Base-by-base conservation (phyloP, 2,797 vertebrate species). In the Rousettus madagascariensis region DNA sequence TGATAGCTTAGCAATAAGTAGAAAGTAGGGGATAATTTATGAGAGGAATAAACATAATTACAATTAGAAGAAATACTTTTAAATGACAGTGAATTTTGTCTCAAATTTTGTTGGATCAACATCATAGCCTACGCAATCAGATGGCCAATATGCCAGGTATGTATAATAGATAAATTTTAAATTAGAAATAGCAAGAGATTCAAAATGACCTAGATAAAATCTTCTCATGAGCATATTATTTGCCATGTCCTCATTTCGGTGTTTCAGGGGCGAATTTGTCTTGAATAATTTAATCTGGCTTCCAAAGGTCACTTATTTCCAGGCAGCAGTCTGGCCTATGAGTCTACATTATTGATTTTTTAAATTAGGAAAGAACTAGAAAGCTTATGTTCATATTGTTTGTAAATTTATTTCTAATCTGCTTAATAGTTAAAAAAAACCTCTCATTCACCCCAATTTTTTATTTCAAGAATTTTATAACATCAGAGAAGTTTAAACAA, bases 141-240 rank as follows among this genome's bases (percentile, higher is more conserved):
- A 65, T 41, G 88, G 55, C 36, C 57, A 85, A 53, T 78, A 77
- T 80, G 3, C 30, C 3, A 59, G 16, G 1, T 26, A 33, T 43
- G 16, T 71, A 24, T 77, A 82, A 49, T 22, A 74, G 46, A 75
- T 82, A 66, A 17, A 72, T 28, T 92, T 93, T 95, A 91, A 91
- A 38, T 61, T 79, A 83, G 51, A 80, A 82, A 51, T 66, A 80
- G 13, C 19, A 71, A 61, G 68, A 84, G 17, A 66, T 77, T 82
- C 33, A 30, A 65, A 80, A 68, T 74, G 51, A 95, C 68, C 72
- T 51, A 59, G 22, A 20, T 84, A 94, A 89, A 89, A 91, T 96
- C 95, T 95, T 95, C 68, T 46, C 74, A 51, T 78, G 97, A 95
- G 87, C 5, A 16, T 83, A 66, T 78, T 68, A 46, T 90, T 95